Percentiles rank a stretch among this genome's conserved stretches.
Evolutionary conservation across 2,888 invertebrate genomes (phyloP).

Genomic region (Thymelicus sylvestris): DNA sequence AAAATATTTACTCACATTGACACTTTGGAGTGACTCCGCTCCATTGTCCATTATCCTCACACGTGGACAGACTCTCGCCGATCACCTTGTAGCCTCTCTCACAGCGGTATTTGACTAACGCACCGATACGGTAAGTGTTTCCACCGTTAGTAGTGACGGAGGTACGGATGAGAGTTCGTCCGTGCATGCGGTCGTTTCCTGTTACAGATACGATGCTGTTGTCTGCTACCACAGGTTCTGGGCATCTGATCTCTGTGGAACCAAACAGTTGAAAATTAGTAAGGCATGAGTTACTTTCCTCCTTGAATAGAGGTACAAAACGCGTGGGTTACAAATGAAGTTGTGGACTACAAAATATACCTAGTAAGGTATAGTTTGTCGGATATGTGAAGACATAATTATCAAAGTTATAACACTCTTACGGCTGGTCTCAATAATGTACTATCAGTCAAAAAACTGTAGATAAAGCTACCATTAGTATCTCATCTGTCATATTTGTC

Average conservation of each 20-base stretch:
- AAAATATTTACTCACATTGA: slow-evolving; percentile 87
- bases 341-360: no score
- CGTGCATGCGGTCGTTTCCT: slow-evolving; percentile 95
- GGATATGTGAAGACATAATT: no score
- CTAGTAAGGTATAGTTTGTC: no score
- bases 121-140: slow-evolving; percentile 93
- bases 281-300: no score
- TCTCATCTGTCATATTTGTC: no score
- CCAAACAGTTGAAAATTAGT: neutral
- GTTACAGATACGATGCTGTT: slow-evolving; percentile 95
- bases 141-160: slow-evolving; percentile 87
- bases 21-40: slow-evolving; percentile 93
- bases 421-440: no score
- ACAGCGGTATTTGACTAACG: slow-evolving; percentile 94
- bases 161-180: slow-evolving; percentile 92
- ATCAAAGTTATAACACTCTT: no score
- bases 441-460: no score
- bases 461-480: no score
- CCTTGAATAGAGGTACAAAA: no score
- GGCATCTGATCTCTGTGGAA: slow-evolving; percentile 92
- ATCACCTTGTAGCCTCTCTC: slow-evolving; percentile 95
- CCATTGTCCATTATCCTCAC: slow-evolving; percentile 94
- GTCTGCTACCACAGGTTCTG: slow-evolving; percentile 92
- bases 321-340: no score
- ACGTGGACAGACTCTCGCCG: slow-evolving; percentile 93